These are phyloP conservation scores for Chiloscyllium plagiosum DNA, from an alignment of 2,113 vertebrate genomes.

Conservation along the genomic window DNA sequence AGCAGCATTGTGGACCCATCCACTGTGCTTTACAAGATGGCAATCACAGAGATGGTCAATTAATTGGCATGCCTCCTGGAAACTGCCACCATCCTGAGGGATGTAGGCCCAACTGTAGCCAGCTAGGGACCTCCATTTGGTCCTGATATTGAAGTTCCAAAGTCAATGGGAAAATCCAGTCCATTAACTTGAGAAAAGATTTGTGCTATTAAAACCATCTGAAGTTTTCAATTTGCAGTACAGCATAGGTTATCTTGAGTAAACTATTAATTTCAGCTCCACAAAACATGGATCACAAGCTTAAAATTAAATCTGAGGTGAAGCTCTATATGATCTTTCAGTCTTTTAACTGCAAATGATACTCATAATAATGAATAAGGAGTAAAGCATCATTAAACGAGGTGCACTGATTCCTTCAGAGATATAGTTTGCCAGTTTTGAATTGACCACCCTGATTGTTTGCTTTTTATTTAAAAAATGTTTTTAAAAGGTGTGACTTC, in stretches of 20 bases:
- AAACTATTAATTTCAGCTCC: constrained; percentile 20
- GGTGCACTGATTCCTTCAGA: background rate
- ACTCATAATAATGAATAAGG: background rate
- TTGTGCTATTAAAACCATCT: background rate
- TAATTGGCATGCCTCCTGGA: background rate
- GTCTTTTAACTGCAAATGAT: background rate
- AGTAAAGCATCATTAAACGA: background rate
- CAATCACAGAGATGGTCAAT: background rate
- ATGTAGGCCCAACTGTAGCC: too few species aligned
- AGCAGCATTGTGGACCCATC: too few species aligned
- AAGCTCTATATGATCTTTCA: too few species aligned
- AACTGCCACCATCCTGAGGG: background rate
- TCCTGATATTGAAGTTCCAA: background rate
- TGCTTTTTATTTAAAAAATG: background rate
- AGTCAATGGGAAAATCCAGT: background rate
- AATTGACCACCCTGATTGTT: background rate
- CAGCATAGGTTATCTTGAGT: background rate
- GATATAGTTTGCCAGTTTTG: background rate
- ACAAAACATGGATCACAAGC: background rate
- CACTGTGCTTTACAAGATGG: background rate
- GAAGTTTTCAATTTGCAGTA: background rate
- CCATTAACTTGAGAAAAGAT: background rate
- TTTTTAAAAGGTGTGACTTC: background rate
- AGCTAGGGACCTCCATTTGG: background rate
- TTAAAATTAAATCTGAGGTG: background rate